Base-by-base conservation (phyloP, 92 coral and sea anemone species). In the Epizoanthus fatuus region DNA sequence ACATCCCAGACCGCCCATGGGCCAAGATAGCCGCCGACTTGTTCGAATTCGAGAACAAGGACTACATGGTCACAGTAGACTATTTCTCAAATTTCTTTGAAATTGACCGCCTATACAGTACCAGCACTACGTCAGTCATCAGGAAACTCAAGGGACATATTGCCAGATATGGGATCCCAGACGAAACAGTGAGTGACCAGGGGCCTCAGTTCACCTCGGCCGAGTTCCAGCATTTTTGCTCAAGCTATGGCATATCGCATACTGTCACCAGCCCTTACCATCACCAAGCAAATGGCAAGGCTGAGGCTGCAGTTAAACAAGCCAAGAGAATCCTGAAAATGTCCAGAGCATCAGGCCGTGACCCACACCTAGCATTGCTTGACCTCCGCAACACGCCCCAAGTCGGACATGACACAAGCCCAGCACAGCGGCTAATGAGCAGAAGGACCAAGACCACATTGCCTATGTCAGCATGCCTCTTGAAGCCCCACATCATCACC, bases 141-240 rank as follows among this genome's bases (percentile, higher is more conserved):
- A 40, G n/a, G 35, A 81, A 81, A 22, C 25, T 22, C 25, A 22
- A 22, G 25, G 25, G 25, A 22, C 25, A 22, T 22, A 22, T 22
- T 22, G 81, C 87, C 39, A n/a, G 93, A 51, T 90, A 79, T 40
- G 84, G 90, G 5, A 79, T 72, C 10, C 93, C 92, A 3, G 80
- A 76, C 29, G 64, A 75, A 60, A 35, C 74, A 12, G 63, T 83
- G 17, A 60, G 66, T 60, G 20, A 22, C 25, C 25, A 22, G 25
- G 25, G 25, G 25, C 25, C 25, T 22, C 25, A 22, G 25, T 22
- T 22, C 29, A 60, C 66, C 7, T 59, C 64, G 14, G 64, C 64
- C 3, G 32, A 59, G 64, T 59, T 59, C 64, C 64, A 59, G 64
- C 64, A 59, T 12, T 60, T 60, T 19, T 22, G 66, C 20, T 22